Conservation (phyloP, 2,797 vertebrate species). For the Paedocypris micromegethes region DNA sequence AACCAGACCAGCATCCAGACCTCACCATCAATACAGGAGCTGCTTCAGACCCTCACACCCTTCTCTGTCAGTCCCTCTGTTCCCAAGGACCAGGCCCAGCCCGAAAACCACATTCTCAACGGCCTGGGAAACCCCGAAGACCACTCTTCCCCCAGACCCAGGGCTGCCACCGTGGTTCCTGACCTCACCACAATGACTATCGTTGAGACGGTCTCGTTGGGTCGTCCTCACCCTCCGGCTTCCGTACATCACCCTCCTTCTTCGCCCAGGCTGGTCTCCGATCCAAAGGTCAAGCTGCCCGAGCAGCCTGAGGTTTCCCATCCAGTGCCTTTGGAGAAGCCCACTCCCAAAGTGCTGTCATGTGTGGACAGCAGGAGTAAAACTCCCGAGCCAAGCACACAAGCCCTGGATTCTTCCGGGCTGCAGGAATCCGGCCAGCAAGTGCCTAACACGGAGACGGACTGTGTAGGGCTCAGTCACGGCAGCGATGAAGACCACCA, state of each 20-base stretch:
- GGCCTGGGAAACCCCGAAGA: conserved; percentile 60
- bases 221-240: conserved; percentile 59
- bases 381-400: conserved; percentile 51
- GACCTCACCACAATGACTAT: conserved; percentile 61
- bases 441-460: conserved; percentile 45
- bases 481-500: conserved; percentile 46
- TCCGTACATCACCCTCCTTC: conserved; percentile 59
- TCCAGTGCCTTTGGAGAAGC: conserved; percentile 51
- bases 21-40: conserved; percentile 81
- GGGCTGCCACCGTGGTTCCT: conserved; percentile 77
- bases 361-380: conserved; percentile 32
- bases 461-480: conserved; percentile 41
- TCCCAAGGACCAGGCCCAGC: conserved; percentile 4
- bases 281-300: conserved; percentile 59
- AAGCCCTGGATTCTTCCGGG: conserved; percentile 32
- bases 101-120: conserved; percentile 49
- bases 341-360: conserved; percentile 20
- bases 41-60: conserved; percentile 70
- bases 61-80: conserved; percentile 16
- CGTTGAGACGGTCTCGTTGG: conserved; percentile 46
- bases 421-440: conserved; percentile 56
- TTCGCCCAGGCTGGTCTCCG: conserved; percentile 51
- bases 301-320: conserved; percentile 28
- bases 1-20: conserved; percentile 62
- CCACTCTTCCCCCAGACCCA: conserved; percentile 69